These are phyloP conservation scores for Colistium nudipinnis DNA, from an alignment of 2,113 vertebrate genomes.

Conservation along the genomic window DNA sequence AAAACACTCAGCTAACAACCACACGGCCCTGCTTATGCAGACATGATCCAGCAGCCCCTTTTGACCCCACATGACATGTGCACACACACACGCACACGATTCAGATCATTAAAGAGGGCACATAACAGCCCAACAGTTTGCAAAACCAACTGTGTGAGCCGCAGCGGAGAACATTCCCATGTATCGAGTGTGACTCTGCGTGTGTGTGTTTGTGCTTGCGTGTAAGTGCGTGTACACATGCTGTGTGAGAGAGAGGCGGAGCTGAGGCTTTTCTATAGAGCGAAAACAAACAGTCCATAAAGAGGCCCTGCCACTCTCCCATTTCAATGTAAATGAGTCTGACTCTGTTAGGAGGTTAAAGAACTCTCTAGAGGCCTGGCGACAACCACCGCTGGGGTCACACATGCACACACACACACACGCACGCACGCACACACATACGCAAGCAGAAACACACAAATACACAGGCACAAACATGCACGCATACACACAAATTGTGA, in stretches of 20 bases:
- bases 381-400: slow-evolving; percentile 73
- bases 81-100: slow-evolving; percentile 44
- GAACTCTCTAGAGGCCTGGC: slow-evolving; percentile 77
- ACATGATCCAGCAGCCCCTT: slow-evolving; percentile 47
- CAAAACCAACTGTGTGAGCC: slow-evolving; percentile 69
- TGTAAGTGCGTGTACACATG: slow-evolving; percentile 34
- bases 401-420: slow-evolving; percentile 45
- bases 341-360: slow-evolving; percentile 83
- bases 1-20: slow-evolving; percentile 62
- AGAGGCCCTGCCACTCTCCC: slow-evolving; percentile 80
- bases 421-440: slow-evolving; percentile 32
- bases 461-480: slow-evolving; percentile 44
- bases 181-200: slow-evolving; percentile 40
- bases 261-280: slow-evolving; percentile 73
- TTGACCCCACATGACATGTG: slow-evolving; percentile 66
- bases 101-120: slow-evolving; percentile 38
- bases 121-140: slow-evolving; percentile 54
- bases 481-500: slow-evolving; percentile 50
- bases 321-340: slow-evolving; percentile 87
- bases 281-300: slow-evolving; percentile 83
- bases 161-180: slow-evolving; percentile 69
- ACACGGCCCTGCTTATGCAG: slow-evolving; percentile 64
- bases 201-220: slow-evolving; percentile 36
- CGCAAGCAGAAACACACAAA: slow-evolving; percentile 40
- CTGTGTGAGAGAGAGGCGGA: slow-evolving; percentile 57